These are phyloP conservation scores for Blennius ocellaris DNA, from an alignment of 2,113 vertebrate genomes.

Conservation along the genomic window DNA sequence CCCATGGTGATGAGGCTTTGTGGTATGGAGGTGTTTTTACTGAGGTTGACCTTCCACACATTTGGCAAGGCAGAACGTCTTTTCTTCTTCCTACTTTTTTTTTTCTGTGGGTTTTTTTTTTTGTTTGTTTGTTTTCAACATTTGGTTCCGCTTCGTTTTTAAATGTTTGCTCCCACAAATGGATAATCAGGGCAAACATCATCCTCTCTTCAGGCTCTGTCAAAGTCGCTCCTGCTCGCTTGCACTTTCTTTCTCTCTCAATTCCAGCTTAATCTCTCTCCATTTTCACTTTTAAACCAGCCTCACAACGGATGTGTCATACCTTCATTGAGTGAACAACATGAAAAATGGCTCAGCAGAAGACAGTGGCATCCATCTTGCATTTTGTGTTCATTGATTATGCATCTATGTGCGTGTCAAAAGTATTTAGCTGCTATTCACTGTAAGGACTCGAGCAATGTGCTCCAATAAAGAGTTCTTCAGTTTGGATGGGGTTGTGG, in stretches of 20 bases:
- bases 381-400: conserved; percentile 48
- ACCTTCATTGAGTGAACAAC: conserved; percentile 48
- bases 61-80: conserved; percentile 46
- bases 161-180: conserved; percentile 54
- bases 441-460: conserved; percentile 58
- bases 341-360: conserved; percentile 72
- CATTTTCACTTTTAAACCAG: conserved; percentile 21
- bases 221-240: conserved; percentile 22
- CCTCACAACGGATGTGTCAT: conserved; percentile 40
- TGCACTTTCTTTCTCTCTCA: conserved; percentile 23
- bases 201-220: conserved; percentile 38
- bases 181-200: conserved; percentile 9
- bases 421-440: conserved; percentile 51
- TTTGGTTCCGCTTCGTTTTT: conserved; percentile 50
- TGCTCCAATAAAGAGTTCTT: conserved; percentile 66
- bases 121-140: conserved; percentile 41
- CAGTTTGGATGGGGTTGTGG: conserved; percentile 52
- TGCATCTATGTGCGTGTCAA: conserved; percentile 46
- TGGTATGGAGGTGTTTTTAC: conserved; percentile 54
- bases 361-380: conserved; percentile 69
- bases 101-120: conserved; percentile 2
- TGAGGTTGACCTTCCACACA: conserved; percentile 53
- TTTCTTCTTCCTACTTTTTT: conserved; percentile 1
- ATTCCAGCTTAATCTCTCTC: conserved; percentile 33
- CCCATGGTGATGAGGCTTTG: conserved; percentile 50